Base-by-base conservation (phyloP, 2,888 invertebrate species). In the Leptinotarsa tumamoca region DNA sequence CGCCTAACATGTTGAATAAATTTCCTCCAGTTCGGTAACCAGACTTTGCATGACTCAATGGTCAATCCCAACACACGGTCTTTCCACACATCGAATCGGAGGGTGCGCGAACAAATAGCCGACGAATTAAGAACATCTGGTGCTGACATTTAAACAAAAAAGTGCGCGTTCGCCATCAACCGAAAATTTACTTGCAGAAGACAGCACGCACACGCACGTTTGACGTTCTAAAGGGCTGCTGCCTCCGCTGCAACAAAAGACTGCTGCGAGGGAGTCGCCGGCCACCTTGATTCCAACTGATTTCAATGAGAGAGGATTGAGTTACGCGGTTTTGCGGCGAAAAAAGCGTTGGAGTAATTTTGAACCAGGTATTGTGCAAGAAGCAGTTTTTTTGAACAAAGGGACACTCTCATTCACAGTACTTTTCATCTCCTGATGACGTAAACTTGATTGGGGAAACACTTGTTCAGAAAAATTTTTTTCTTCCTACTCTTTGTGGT, bases 91-190 rank as follows among this genome's bases (percentile, higher is more conserved):
- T 61, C 61, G 61, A 61, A 61, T 13, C 43, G 63, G 80, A 84
- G 83, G 82, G 83, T 82, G 78, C 83, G 81, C 82, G 84, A 85
- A 84, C 87, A 86, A 86, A 85, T 86, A 87, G 86, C 87, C 85
- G 84, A 86, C 85, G 86, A 87, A 86, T 87, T 86, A 85, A 86
- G 87, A 87, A 89, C 88, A 88, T 89, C 89, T 89, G 89, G 88
- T 89, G 85, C 89, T 90, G 88, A 90, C 90, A 89, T 90, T 89
- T 90, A 89, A 87, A 88, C 87, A 87, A 88, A 88, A 87, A 87
- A 85, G 85, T 82, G 84, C 79, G 82, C 84, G 88, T 88, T 88
- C 88, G 88, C 33, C 33, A 54, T 15, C 33, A 49, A 52, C 68
- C 56, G 21, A 51, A 86, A 88, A 86, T 85, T 84, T 86, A 85